Evolutionary conservation across 2,888 invertebrate species (phyloP), one percentile per base, ranked within the genome.

Genomic region (Acleris laterana): DNA sequence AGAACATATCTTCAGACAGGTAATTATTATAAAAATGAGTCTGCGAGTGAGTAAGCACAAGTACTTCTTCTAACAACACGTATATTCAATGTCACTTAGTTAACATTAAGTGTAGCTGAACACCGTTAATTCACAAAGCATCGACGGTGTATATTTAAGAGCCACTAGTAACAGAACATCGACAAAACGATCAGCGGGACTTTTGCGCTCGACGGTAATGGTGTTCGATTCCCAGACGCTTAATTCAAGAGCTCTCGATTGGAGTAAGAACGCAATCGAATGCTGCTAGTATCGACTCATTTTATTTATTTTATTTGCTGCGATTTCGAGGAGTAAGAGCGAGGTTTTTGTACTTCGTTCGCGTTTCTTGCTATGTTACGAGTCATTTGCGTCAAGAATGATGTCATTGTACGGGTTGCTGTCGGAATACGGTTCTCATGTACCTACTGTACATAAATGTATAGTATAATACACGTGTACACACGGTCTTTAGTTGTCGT

Each of bases 171-270:
- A 25, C 44, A 60, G 53, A 44, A 38, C 42, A 16, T 61, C 55
- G n/a, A 66, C 61, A 62, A 66, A 66, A 66, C 55, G 65, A 61
- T 51, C 57, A 62, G 62, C 62, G 66, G 62, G 56, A 66, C 66
- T 62, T 51, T 32, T n/a, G 55, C 46, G 57, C 60, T 52, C 60
- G 17, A 46, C 62, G 48, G 57, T 66, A 66, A 66, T 62, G 57
- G 57, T 57, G 61, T 66, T 62, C 66, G 62, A 66, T 66, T 66
- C 66, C 66, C 61, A 65, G 61, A 61, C 61, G 66, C 62, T 66
- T 66, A 66, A 66, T 66, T 81, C 80, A 74, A 84, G 84, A 69
- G 79, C 79, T 68, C 79, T 85, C 73, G 69, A 75, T 68, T 73
- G 68, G 73, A 78, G 75, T 72, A 72, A 72, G 70, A 68, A 55